These are phyloP conservation scores for Solenodon paradoxus DNA, from an alignment of 2,113 vertebrate genomes.

Conservation along the genomic window DNA sequence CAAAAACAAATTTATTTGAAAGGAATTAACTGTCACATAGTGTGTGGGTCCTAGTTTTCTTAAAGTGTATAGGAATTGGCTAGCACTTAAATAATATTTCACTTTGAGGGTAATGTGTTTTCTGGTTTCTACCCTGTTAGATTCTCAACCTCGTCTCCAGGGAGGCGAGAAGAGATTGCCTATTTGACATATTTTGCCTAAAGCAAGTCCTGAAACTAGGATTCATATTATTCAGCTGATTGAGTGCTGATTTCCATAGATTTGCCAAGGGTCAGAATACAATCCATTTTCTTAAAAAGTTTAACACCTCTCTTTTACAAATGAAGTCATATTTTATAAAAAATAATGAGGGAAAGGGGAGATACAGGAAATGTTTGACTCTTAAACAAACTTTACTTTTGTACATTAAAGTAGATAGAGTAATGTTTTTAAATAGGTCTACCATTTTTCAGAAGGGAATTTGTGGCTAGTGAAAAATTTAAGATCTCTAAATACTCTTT, in stretches of 20 bases:
- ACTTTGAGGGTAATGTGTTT: constrained; percentile 37
- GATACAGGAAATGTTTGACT: not conserved
- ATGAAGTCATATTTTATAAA: constrained; percentile 25
- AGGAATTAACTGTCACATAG: constrained; percentile 54
- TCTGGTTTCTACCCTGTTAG: constrained; percentile 52
- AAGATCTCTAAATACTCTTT: not conserved
- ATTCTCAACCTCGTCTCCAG: constrained; percentile 44
- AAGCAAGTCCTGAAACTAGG: constrained; percentile 61
- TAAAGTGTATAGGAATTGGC: constrained; percentile 45
- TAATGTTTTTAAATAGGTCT: too few relatives aligned
- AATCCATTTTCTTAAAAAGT: constrained; percentile 34
- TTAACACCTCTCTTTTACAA: not conserved
- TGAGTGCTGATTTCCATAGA: constrained; percentile 36
- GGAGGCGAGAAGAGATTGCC: not conserved
- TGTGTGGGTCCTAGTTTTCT: constrained; percentile 52
- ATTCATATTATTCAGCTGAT: constrained; percentile 50
- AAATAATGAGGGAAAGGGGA: not conserved
- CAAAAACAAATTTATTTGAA: constrained; percentile 63
- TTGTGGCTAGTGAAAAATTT: not conserved
- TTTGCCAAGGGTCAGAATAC: constrained; percentile 39
- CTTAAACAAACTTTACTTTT: not conserved
- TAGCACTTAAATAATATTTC: constrained; percentile 39
- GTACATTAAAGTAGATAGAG: not conserved
- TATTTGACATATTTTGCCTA: constrained; percentile 59
- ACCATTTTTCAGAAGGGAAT: not conserved